Conservation (phyloP, 2,888 invertebrate species). For the Daptonema setosum region DNA sequence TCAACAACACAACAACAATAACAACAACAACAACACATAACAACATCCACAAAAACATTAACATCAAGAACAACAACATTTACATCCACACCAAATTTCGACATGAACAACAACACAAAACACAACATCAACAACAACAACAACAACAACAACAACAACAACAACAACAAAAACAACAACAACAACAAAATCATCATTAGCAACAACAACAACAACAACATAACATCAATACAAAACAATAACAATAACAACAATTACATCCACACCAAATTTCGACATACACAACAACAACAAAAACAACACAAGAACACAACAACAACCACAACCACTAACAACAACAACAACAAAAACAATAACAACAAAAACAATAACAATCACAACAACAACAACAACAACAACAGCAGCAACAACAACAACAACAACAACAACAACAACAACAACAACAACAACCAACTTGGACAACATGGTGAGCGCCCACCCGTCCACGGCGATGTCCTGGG, state of each 20-base stretch:
- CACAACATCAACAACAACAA: not conserved
- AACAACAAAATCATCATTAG: conserved; percentile 2
- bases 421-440: not conserved
- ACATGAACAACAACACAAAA: no score
- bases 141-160: conserved; percentile 6
- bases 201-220: conserved; percentile 4
- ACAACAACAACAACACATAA: conserved; percentile 26
- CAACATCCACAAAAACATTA: conserved; percentile 16
- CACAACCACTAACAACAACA: conserved; percentile 46
- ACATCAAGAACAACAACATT: conserved; percentile 3
- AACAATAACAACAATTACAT: conserved; percentile 1
- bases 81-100: conserved; percentile 12
- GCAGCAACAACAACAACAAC: not conserved
- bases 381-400: conserved; percentile 7
- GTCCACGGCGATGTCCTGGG: conserved; percentile 97
- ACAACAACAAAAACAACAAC: not conserved
- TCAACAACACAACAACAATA: not conserved
- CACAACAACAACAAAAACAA: not conserved
- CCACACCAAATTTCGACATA: conserved; percentile 46
- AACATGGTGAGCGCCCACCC: conserved; percentile 99
- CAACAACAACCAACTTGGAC: conserved; percentile 42
- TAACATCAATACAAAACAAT: no score
- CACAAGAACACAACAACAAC: conserved; percentile 3
- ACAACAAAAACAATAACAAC: no score
- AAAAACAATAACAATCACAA: not conserved